phyloP scores from a whole-genome alignment of 1,140 invertebrate species.

The Drosophila navojoa region DNA sequence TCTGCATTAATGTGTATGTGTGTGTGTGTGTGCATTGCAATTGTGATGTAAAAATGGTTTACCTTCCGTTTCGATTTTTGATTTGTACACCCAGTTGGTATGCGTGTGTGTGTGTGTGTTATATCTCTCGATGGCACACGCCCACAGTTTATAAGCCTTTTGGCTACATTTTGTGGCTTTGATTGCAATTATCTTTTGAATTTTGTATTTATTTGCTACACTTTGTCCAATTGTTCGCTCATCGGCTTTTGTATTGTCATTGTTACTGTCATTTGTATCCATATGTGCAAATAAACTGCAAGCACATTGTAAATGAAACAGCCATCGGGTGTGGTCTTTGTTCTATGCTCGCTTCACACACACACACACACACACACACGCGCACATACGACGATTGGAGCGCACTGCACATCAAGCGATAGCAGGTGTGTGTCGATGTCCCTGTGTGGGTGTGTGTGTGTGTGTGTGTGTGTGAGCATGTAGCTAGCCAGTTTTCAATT shows the following conservation, averaged over 20 bases:
- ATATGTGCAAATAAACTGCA: constrained; percentile 50
- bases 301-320: constrained; percentile 18
- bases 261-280: constrained; percentile 61
- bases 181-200: constrained; percentile 81
- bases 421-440: constrained; percentile 6
- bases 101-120: background rate
- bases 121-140: constrained; percentile 12
- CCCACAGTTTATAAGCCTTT: constrained; percentile 80
- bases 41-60: constrained; percentile 68
- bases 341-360: background rate
- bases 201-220: constrained; percentile 83
- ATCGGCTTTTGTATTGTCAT: constrained; percentile 39
- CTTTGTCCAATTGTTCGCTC: constrained; percentile 73
- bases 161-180: constrained; percentile 79
- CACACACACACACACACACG: background rate
- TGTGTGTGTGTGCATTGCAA: constrained; percentile 34
- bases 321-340: constrained; percentile 9
- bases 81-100: background rate
- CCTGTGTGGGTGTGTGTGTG: constrained; percentile 5
- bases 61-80: constrained; percentile 48
- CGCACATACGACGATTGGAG: background rate
- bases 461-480: constrained; percentile 2
- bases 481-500: constrained; percentile 46
- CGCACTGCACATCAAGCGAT: background rate
- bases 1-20: background rate